Evolutionary conservation across 2,797 vertebrate genomes (phyloP).

Genomic region (Melanogrammus aeglefinus): DNA sequence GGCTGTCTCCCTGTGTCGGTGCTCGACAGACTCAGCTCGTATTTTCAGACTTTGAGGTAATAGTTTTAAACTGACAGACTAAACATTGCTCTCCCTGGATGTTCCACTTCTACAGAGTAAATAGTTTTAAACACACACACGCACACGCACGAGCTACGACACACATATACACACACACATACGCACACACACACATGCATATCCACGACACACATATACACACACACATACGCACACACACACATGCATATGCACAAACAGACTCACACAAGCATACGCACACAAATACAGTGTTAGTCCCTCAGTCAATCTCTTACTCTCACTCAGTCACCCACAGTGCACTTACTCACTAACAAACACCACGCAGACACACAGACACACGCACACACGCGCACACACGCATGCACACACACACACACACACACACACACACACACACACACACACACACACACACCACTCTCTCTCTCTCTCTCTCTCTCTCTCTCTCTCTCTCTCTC

Average conservation of each 20-base stretch:
- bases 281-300: conserved; percentile 5
- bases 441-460: conserved; percentile 14
- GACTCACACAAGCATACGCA: too few species aligned
- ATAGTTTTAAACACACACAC: conserved; percentile 64
- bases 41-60: conserved; percentile 80
- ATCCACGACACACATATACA: neutral
- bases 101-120: conserved; percentile 76
- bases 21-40: conserved; percentile 77
- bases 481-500: conserved; percentile 1
- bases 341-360: neutral
- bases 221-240: neutral
- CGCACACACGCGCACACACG: conserved; percentile 11
- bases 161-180: conserved; percentile 21
- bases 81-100: conserved; percentile 77
- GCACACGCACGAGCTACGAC: conserved; percentile 6
- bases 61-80: conserved; percentile 84
- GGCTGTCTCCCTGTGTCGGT: conserved; percentile 72
- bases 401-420: neutral
- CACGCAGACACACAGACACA: too few species aligned
- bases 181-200: conserved; percentile 7
- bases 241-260: conserved; percentile 3
- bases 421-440: conserved; percentile 13
- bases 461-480: conserved; percentile 9
- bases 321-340: conserved; percentile 15
- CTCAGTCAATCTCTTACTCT: conserved; percentile 13